Base-by-base conservation (phyloP, 2,113 vertebrate species). In the Rhynchopsitta pachyrhyncha region DNA sequence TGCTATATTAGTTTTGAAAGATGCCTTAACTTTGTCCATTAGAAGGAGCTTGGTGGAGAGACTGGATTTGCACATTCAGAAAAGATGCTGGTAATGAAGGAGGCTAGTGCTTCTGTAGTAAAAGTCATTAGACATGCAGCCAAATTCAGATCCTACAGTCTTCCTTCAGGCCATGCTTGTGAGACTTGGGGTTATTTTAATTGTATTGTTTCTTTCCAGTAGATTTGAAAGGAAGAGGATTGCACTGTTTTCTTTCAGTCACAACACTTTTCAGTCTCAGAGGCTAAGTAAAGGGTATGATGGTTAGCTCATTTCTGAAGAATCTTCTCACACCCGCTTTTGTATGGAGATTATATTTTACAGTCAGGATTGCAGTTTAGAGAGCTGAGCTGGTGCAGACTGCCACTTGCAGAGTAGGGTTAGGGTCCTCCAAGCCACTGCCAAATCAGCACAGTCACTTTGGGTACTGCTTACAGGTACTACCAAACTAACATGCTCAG, bases 151-250 rank as follows among this genome's bases (percentile, higher is more conserved):
- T 98, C 98, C 83, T 98, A 98, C 41, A 98, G 97, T 75, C 97
- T 98, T 71, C 97, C 98, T 66, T 97, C 97, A 95, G 98, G 98
- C 57, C 88, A 93, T 42, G 97, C 96, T 86, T 86, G 97, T 62
- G 88, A 98, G 78, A 97, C 96, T 82, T 97, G 97, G 89, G 98
- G 95, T 95, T 98, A 97, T 82, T 95, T 98, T 86, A 98, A 96
- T 63, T 97, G 97, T 49, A 98, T 96, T 6, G 89, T 98, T 77
- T 98, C 97, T 94, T 98, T 98, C 96, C 98, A 98, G 97, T 86
- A 93, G 82, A 95, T 96, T 68, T 85, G 83, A 60, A 49, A 84
- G 42, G 52, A 74, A 59, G 35, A 95, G 68, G 46, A 78, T 88
- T 77, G 50, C 31, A 68, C 53, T 47, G 37, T 49, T 92, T 80